A percentile compares a stretch with the other conserved stretches of the same genome.
These are phyloP conservation scores for Callipepla californica DNA, from an alignment of 2,113 vertebrate species.

Conservation along the genomic window DNA sequence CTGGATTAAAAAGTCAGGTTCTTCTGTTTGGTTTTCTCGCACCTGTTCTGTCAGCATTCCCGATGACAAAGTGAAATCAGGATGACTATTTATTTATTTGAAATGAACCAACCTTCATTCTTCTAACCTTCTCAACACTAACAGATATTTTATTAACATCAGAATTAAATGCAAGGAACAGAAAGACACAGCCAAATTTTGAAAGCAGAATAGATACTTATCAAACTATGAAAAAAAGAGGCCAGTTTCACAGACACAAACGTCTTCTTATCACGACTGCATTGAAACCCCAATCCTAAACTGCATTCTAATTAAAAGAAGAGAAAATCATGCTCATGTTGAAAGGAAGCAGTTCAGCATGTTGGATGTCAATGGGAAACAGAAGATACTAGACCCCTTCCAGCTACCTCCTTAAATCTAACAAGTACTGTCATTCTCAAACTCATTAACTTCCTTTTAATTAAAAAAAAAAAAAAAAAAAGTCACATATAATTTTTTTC, in stretches of 20 bases:
- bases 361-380: rapidly evolving
- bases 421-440: not conserved
- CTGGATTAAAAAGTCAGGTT: not conserved
- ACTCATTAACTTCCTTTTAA: not conserved
- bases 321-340: not conserved
- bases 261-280: not conserved
- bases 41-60: not conserved
- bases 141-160: not conserved
- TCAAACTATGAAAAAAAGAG: not conserved
- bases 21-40: not conserved
- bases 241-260: not conserved
- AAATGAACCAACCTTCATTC: not conserved
- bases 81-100: not conserved
- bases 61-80: not conserved
- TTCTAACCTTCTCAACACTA: not conserved
- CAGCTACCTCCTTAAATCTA: not conserved
- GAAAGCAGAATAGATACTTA: not conserved
- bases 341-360: not conserved
- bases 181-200: not conserved
- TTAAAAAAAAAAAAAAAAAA: not conserved
- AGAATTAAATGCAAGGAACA: not conserved
- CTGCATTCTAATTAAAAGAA: not conserved
- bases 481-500: not conserved
- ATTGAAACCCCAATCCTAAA: not conserved
- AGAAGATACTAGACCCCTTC: not conserved